Evolutionary conservation across 2,797 vertebrate species (phyloP), one percentile per base, ranked within the genome.

Genomic region (Chelon labrosus): DNA sequence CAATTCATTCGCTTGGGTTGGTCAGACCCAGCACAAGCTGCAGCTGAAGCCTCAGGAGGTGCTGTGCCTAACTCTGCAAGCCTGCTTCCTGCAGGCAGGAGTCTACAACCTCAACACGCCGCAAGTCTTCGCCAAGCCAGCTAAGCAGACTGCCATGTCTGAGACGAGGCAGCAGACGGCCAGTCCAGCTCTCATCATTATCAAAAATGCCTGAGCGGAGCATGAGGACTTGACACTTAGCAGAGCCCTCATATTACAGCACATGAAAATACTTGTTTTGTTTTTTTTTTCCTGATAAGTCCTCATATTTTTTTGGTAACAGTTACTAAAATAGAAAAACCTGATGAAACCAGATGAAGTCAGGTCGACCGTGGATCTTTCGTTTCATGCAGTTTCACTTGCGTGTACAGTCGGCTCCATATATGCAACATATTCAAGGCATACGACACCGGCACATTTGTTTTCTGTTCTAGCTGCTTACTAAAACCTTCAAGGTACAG

Each of bases 61-160:
- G 7, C 90, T 88, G 70, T 93, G 94, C 67, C 88, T 98, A 65
- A 93, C 94, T 50, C 93, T 99, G 80, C 95, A 91, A 54, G 98
- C 98, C 59, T 98, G 97, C 80, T 99, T 99, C 25, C 95, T 98
- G 69, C 96, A 95, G 67, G 95, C 97, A 0, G 98, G 98, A 25
- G 97, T 99, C 75, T 99, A 99, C 93, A 98, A 99, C 83, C 95
- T 99, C 44, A 97, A 97, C 84, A 98, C 97, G 1, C 96, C 96
- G 0, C 93, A 96, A 35, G 95, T 99, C 54, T 97, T 97, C 69
- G 98, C 97, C 77, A 97, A 96, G 91, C 94, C 96, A 7, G 92
- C 82, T 1, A 93, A 96, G 85, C 96, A 96, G 89, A 95, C 92
- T 31, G 88, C 94, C 35, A 91, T 95, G 84, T 94, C 95, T 77